Evolutionary conservation across 2,888 invertebrate genomes (phyloP).

Genomic region (Strigamia transsilvanica): DNA sequence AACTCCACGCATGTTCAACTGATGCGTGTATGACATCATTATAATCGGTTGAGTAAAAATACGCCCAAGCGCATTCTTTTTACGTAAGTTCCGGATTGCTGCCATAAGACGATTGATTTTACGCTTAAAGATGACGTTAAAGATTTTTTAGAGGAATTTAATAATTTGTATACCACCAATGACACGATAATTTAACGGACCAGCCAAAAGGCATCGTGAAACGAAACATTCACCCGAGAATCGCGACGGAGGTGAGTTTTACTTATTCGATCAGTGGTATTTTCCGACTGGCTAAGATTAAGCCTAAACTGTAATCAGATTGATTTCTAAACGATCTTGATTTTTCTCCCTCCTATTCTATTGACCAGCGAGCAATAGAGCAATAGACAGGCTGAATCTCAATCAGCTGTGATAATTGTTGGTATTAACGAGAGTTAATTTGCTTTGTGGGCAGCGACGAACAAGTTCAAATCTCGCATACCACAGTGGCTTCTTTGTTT

Average conservation of each 20-base stretch:
- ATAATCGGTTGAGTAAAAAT: slow-evolving; percentile 4
- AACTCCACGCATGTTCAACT: not conserved
- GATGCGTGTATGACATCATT: not conserved
- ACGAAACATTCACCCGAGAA: not conserved
- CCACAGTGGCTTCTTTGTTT: slow-evolving; percentile 25
- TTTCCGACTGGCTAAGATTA: not conserved
- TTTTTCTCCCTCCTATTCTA: not conserved
- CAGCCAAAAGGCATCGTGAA: not conserved
- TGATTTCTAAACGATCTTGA: slow-evolving; percentile 33
- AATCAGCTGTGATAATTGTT: not conserved
- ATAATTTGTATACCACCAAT: slow-evolving; percentile 18
- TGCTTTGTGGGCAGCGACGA: not conserved
- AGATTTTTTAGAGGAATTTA: slow-evolving; percentile 39
- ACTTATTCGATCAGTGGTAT: not conserved
- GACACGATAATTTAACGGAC: not conserved
- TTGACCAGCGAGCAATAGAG: not conserved
- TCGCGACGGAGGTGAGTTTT: not conserved
- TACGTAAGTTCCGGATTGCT: slow-evolving; percentile 36
- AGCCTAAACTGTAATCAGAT: slow-evolving; percentile 35
- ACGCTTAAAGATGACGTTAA: slow-evolving; percentile 45
- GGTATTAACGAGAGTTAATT: not conserved
- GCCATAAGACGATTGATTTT: slow-evolving; percentile 24
- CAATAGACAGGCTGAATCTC: not conserved
- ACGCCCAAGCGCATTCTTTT: slow-evolving; percentile 21
- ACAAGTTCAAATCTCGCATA: slow-evolving; percentile 13